Base-by-base conservation (phyloP, 2,888 invertebrate species). In the Lasioglossum calceatum region DNA sequence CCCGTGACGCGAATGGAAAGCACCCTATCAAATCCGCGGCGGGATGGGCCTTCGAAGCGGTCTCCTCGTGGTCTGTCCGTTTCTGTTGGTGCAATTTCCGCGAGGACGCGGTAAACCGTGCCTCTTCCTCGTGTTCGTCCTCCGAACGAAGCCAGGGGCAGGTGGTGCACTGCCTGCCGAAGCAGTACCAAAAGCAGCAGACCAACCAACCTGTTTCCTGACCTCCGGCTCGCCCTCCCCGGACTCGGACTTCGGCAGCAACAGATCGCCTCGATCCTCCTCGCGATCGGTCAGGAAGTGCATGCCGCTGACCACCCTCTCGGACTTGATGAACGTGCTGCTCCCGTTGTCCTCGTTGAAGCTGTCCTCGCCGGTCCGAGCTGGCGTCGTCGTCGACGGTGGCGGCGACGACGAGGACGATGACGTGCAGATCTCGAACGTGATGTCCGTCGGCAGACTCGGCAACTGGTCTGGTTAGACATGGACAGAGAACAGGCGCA, bases 191-290 rank as follows among this genome's bases (percentile, higher is more conserved):
- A 86, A 82, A 84, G 74, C 81, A 83, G 88, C 77, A 32, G 82
- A 72, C 92, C 91, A 92, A 95, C 95, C 94, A 95, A 95, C 95
- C 95, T 95, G 95, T 93, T 95, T 95, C 90, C 93, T 92, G 83
- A 94, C 93, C 88, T 95, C 95, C 50, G 94, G 95, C 77, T 95
- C 95, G 79, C 87, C 88, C 67, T 93, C 93, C 36, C 90, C 91
- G 36, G 89, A 84, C 83, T 93, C 92, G n/a, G 93, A 91, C 42
- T 91, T 92, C 1, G 88, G 86, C 73, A 91, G 73, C 75, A 87
- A 80, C 44, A 93, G 88, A 44, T 92, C 93, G 16, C 87, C 84
- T 23, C 90, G 91, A 27, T 93, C 93, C 76, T 94, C 94, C 72
- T 94, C 93, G 67, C 93, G 93, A 82, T 94, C 93, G 42, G 94